These are phyloP conservation scores for Sterna hirundo DNA, from an alignment of 2,113 vertebrate genomes.

Conservation along the genomic window DNA sequence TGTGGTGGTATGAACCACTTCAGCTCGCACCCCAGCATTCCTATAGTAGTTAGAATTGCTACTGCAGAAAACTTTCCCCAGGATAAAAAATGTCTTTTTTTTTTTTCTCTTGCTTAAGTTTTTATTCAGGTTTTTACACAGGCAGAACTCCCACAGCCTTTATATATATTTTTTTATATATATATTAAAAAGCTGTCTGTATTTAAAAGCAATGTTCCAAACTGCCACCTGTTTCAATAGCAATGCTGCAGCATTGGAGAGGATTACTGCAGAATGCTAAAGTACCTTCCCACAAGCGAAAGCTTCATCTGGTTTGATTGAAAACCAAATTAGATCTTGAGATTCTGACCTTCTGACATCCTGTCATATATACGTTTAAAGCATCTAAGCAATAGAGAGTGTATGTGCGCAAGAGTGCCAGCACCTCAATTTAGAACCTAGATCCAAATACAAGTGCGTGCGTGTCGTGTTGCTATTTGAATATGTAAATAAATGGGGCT, in stretches of 20 bases:
- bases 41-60: constrained; percentile 40
- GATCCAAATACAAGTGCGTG: background rate
- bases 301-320: constrained; percentile 33
- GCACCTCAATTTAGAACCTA: constrained; percentile 30
- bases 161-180: background rate
- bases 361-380: constrained; percentile 23
- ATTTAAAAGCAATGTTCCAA: constrained; percentile 24
- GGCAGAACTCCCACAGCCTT: constrained; percentile 17
- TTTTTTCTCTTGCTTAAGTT: background rate
- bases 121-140: constrained; percentile 35
- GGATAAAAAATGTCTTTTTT: background rate
- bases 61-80: background rate
- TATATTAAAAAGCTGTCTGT: constrained; percentile 1
- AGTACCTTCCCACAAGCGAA: constrained; percentile 12
- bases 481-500: constrained; percentile 54
- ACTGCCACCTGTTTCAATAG: constrained; percentile 45
- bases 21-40: background rate
- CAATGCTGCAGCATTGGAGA: background rate
- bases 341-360: constrained; percentile 30
- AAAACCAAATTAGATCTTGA: constrained; percentile 37
- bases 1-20: constrained; percentile 22
- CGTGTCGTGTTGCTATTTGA: constrained; percentile 10
- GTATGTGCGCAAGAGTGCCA: background rate
- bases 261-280: constrained; percentile 29
- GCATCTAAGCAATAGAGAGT: background rate